These are phyloP conservation scores for Aphidius gifuensis DNA, from an alignment of 1,140 invertebrate genomes.

Conservation along the genomic window DNA sequence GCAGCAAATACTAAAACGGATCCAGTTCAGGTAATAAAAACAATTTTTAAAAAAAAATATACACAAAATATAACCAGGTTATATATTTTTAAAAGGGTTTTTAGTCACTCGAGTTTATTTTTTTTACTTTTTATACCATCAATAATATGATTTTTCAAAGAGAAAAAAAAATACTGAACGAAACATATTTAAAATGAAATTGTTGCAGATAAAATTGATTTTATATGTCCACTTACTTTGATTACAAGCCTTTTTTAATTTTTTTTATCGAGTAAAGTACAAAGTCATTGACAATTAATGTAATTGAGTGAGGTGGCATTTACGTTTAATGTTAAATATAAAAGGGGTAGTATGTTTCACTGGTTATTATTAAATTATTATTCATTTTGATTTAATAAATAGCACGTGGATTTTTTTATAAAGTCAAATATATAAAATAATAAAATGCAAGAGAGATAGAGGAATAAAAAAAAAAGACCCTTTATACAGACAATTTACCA, in stretches of 20 bases:
- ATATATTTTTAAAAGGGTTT: not conserved
- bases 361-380: no score
- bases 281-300: slow-evolving; percentile 13
- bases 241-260: not conserved
- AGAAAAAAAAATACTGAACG: not conserved
- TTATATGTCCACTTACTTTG: not conserved
- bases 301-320: not conserved
- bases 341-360: not conserved
- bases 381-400: no score
- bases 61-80: not conserved
- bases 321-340: not conserved
- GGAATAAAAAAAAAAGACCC: slow-evolving; percentile 27
- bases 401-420: not conserved
- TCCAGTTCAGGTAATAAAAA: slow-evolving; percentile 49
- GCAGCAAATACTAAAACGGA: slow-evolving; percentile 79
- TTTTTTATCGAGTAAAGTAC: not conserved
- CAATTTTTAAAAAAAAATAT: not conserved
- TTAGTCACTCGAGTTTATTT: not conserved
- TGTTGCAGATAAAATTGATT: not conserved
- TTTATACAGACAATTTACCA: slow-evolving; percentile 55
- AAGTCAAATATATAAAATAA: not conserved
- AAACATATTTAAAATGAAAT: not conserved
- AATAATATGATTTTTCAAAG: not conserved
- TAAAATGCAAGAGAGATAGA: not conserved
- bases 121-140: not conserved